Evolutionary conservation across 2,113 vertebrate species (phyloP).

Genomic region (Aspiorhynchus laticeps): DNA sequence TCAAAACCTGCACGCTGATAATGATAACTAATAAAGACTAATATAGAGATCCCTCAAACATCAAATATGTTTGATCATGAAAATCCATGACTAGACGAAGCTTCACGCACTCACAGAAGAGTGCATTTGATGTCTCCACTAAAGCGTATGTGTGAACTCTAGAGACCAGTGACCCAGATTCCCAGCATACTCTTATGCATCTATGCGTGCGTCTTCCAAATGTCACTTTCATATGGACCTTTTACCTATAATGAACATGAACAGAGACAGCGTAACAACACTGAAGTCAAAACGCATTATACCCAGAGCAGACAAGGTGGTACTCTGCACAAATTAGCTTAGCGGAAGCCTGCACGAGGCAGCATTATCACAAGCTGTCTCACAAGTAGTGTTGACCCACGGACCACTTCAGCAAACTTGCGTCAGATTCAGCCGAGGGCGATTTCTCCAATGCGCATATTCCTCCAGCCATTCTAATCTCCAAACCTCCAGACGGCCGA

Average conservation of each 20-base stretch:
- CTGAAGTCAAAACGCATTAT: conserved; percentile 14
- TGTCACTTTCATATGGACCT: conserved; percentile 30
- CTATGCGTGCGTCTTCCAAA: conserved; percentile 18
- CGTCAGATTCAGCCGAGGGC: not conserved
- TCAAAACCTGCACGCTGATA: not conserved
- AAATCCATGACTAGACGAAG: conserved; percentile 2
- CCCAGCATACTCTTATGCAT: conserved; percentile 29
- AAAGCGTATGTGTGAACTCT: conserved; percentile 40
- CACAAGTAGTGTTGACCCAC: not conserved
- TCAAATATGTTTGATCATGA: not conserved
- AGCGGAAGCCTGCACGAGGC: not conserved
- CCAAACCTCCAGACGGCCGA: not conserved
- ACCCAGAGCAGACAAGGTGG: not conserved
- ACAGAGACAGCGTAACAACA: conserved; percentile 28
- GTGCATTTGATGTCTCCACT: conserved; percentile 26
- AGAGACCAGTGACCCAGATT: conserved; percentile 57
- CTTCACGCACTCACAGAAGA: not conserved
- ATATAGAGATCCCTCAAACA: not conserved
- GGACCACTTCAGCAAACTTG: not conserved
- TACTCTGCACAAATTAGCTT: not conserved
- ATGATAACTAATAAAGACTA: not conserved
- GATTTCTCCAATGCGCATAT: not conserved
- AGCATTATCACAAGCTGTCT: not conserved
- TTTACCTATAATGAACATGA: not conserved
- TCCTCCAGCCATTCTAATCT: conserved; percentile 20